phyloP scores from a whole-genome alignment of 2,113 vertebrate species.

The Hemibagrus wyckioides region DNA sequence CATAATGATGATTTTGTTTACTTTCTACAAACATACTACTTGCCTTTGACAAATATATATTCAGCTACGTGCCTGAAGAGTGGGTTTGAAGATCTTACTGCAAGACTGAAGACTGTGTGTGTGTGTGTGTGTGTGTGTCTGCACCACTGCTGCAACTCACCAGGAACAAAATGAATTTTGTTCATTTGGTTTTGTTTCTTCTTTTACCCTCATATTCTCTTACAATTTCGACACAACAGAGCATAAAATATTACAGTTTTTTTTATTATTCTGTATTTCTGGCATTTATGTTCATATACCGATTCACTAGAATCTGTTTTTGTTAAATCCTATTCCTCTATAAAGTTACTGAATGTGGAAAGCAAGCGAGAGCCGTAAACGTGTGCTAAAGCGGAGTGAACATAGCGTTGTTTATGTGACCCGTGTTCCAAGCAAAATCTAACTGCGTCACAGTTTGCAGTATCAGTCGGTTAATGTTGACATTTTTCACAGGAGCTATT shows the following conservation, averaged over 20 bases:
- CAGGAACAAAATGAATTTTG: background rate
- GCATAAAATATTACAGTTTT: background rate
- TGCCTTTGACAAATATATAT: background rate
- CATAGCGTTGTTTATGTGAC: background rate
- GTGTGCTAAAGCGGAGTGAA: background rate
- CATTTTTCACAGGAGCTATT: background rate
- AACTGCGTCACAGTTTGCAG: background rate
- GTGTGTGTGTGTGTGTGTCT: background rate
- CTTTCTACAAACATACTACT: background rate
- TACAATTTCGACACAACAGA: background rate
- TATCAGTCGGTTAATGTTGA: background rate
- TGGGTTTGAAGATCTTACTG: background rate
- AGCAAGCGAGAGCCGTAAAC: background rate
- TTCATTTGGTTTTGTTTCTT: background rate
- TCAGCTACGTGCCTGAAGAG: background rate
- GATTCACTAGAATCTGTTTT: background rate
- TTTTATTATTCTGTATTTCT: background rate
- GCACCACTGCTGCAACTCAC: background rate
- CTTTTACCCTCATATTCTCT: background rate
- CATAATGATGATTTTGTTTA: background rate
- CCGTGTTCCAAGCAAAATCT: background rate
- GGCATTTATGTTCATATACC: background rate
- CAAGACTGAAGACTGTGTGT: background rate
- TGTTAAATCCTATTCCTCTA: background rate
- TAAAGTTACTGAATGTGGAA: background rate